Conservation (phyloP, 2,113 vertebrate species). For the Suricata suricatta region DNA sequence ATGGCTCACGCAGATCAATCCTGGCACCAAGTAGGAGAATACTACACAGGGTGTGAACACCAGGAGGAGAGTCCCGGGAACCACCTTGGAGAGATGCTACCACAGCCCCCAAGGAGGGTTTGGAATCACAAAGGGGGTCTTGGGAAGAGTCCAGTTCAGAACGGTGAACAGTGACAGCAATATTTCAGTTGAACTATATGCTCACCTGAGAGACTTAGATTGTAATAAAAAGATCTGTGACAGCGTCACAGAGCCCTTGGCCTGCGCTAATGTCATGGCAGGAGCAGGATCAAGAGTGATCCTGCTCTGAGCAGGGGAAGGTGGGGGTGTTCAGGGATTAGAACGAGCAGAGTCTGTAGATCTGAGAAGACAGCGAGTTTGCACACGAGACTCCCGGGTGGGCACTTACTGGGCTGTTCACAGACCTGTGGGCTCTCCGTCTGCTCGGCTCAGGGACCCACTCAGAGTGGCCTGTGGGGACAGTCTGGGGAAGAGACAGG, state of each 20-base stretch:
- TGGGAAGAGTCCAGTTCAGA: not conserved
- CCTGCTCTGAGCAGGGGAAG: not conserved
- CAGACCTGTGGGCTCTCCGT: not conserved
- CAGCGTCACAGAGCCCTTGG: not conserved
- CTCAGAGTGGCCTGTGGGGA: fast-evolving
- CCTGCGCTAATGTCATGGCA: not conserved
- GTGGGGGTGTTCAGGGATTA: not conserved
- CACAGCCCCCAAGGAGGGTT: too few relatives aligned
- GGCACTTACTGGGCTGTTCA: fast-evolving
- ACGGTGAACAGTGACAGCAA: not conserved
- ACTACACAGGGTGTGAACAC: too few relatives aligned
- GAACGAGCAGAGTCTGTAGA: not conserved
- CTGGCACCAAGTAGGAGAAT: not conserved
- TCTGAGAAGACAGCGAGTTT: not conserved
- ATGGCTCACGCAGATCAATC: not conserved
- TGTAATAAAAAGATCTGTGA: not conserved
- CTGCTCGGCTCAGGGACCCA: fast-evolving
- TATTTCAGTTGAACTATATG: not conserved
- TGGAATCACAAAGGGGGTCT: not conserved
- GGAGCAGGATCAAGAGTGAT: not conserved
- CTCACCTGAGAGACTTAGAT: not conserved
- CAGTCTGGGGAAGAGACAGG: not conserved
- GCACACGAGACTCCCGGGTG: too few relatives aligned
- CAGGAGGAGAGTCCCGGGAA: not conserved
- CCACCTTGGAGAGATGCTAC: not conserved